Percentiles rank a stretch among this genome's conserved stretches.
phyloP scores from a whole-genome alignment of 1,140 invertebrate species.

The Asobara japonica region DNA sequence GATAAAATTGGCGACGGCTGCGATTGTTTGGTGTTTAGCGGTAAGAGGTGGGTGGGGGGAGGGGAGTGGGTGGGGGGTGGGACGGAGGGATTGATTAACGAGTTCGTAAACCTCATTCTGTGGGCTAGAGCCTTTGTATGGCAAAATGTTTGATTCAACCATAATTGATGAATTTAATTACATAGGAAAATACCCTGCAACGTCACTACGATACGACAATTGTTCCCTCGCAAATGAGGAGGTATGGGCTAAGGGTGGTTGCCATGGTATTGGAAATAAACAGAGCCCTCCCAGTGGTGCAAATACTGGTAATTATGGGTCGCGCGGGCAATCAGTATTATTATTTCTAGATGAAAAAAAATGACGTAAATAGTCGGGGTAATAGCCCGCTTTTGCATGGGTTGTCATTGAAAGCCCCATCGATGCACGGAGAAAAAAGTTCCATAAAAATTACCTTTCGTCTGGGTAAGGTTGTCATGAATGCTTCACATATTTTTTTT shows the following conservation, averaged over 20 bases:
- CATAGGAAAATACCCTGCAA: background rate
- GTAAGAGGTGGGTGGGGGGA: background rate
- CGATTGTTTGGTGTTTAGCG: background rate
- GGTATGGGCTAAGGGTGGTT: background rate
- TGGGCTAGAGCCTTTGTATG: background rate
- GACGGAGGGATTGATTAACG: background rate
- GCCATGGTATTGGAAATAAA: slow-evolving; percentile 1
- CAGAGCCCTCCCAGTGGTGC: background rate
- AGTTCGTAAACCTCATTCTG: slow-evolving; percentile 1
- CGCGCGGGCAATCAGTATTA: background rate
- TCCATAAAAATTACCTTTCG: too few species aligned
- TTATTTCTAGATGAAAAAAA: background rate
- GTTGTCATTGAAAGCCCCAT: background rate
- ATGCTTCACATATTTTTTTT: too few species aligned
- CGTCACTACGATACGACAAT: background rate
- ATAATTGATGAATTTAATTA: background rate
- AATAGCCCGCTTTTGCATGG: too few species aligned
- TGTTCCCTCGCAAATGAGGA: background rate
- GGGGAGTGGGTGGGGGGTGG: background rate
- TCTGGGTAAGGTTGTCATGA: too few species aligned
- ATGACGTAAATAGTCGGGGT: background rate
- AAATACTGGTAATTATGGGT: background rate
- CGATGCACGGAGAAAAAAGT: too few species aligned
- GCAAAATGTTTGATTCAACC: background rate
- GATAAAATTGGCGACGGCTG: slow-evolving; percentile 6